Evolutionary conservation across 2,888 invertebrate genomes (phyloP).

Genomic region (Melanostoma scalare): DNA sequence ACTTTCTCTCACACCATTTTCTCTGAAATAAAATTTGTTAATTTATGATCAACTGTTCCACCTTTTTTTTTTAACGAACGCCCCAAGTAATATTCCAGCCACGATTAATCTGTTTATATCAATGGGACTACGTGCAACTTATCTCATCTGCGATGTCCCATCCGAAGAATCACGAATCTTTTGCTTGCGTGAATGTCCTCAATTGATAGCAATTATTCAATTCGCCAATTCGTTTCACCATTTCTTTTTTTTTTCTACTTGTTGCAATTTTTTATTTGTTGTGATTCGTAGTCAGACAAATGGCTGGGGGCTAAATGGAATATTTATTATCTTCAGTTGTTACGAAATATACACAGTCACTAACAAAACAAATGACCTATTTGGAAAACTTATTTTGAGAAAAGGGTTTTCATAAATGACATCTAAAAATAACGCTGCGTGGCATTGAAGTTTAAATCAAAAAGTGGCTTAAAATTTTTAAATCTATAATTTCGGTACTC

Average conservation of each 20-base stretch:
- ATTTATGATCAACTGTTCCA: slow-evolving; percentile 24
- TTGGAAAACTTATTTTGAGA: no score
- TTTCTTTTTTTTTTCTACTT: slow-evolving; percentile 34
- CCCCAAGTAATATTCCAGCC: slow-evolving; percentile 9
- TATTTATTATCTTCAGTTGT: slow-evolving; percentile 11
- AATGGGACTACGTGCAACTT: slow-evolving; percentile 5
- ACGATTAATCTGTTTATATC: neutral
- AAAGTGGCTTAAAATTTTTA: no score
- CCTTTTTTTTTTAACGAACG: slow-evolving; percentile 13
- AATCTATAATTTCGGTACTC: no score
- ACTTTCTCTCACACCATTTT: slow-evolving; percentile 13
- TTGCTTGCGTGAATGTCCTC: slow-evolving; percentile 48
- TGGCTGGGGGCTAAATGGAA: neutral
- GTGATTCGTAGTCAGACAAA: neutral
- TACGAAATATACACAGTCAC: slow-evolving; percentile 6
- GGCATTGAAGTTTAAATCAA: no score
- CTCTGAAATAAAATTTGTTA: neutral
- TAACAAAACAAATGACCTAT: neutral
- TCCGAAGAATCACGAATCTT: slow-evolving; percentile 7
- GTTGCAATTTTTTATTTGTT: slow-evolving; percentile 32
- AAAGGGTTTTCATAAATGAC: no score
- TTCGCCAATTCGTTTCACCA: slow-evolving; percentile 1
- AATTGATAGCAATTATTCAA: slow-evolving; percentile 67
- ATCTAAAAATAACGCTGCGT: no score
- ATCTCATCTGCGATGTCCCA: slow-evolving; percentile 15